Conservation (phyloP, 2,888 invertebrate genomes). For the Eristalis pertinax region DNA sequence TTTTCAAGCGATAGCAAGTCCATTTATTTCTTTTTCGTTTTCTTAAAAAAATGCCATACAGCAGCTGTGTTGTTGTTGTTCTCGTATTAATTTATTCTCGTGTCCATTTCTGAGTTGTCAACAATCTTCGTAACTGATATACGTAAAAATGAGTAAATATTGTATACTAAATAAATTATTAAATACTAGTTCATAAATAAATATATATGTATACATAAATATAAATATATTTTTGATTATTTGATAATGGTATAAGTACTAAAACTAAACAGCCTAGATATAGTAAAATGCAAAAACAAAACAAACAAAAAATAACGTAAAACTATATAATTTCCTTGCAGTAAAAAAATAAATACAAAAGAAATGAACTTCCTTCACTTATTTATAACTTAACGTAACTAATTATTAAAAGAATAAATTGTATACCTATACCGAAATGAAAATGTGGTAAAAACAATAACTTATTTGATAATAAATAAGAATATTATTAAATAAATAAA, state of each 20-base stretch:
- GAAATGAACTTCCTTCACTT: conserved; percentile 58
- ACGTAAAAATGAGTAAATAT: conserved; percentile 73
- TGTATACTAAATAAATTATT: conserved; percentile 79
- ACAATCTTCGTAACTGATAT: conserved; percentile 62
- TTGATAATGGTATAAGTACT: conserved; percentile 72
- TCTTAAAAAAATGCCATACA: conserved; percentile 19
- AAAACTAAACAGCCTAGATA: conserved; percentile 72
- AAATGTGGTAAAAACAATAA: conserved; percentile 73
- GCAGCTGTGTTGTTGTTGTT: conserved; percentile 54
- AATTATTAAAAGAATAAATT: conserved; percentile 44
- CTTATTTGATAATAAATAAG: conserved; percentile 68
- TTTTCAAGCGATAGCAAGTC: conserved; percentile 51
- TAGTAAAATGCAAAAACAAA: conserved; percentile 73
- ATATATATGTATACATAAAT: conserved; percentile 67
- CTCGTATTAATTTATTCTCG: conserved; percentile 10
- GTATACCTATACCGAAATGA: conserved; percentile 72
- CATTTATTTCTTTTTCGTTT: conserved; percentile 60
- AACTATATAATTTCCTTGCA: conserved; percentile 50
- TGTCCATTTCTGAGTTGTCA: conserved; percentile 28
- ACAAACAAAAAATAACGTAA: conserved; percentile 64
- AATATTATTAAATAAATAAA: conserved; percentile 60
- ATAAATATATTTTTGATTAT: conserved; percentile 73
- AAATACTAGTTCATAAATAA: conserved; percentile 67
- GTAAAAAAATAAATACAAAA: conserved; percentile 26
- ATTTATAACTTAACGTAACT: conserved; percentile 43